Evolutionary conservation across 2,888 invertebrate species (phyloP), one percentile per base, ranked within the genome.

Genomic region (Erynnis tages): DNA sequence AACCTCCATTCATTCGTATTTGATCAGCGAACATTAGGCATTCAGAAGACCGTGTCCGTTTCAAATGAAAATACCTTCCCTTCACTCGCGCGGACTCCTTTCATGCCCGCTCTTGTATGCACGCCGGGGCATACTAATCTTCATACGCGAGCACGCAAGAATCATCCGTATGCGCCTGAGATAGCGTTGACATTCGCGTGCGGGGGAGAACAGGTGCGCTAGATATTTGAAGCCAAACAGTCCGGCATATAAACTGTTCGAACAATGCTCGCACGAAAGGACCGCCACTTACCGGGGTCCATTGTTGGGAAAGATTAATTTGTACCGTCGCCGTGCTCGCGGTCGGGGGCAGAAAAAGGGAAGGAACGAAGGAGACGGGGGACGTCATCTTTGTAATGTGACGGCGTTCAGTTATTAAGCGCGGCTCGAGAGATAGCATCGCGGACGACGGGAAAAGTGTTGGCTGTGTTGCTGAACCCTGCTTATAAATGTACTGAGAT

Each of bases 221-320:
- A 50, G 43, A 50, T 50, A 50, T 50, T 49, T 41, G 49, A 41
- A 25, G 49, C 19, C 43, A 50, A 43, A 50, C 41, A 49, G 49
- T 41, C 49, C 49, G 41, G 25, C 40, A 34, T 49, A 49, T 41
- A 49, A 49, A 49, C 49, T 40, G 40, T 41, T 49, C 49, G 40
- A 17, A 50, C 43, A 43, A 50, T 50, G 43, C 41, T 35, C 27
- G 41, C 60, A 62, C 66, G 59, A 63, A 71, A 69, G 64, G 67
- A 60, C 62, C 63, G 62, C 72, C 76, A 76, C 76, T 80, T 73
- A 73, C 71, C 63, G 59, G 53, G 53, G 49, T 47, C 69, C 61
- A 74, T 79, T 76, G 80, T 77, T 69, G 69, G 66, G 60, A 46
- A 75, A 81, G 78, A 82, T 80, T 83, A 82, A 83, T 83, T 81